Percentiles rank a stretch among this genome's conserved stretches.
Conservation (phyloP, 2,888 invertebrate species). For the Conops quadrifasciatus region DNA sequence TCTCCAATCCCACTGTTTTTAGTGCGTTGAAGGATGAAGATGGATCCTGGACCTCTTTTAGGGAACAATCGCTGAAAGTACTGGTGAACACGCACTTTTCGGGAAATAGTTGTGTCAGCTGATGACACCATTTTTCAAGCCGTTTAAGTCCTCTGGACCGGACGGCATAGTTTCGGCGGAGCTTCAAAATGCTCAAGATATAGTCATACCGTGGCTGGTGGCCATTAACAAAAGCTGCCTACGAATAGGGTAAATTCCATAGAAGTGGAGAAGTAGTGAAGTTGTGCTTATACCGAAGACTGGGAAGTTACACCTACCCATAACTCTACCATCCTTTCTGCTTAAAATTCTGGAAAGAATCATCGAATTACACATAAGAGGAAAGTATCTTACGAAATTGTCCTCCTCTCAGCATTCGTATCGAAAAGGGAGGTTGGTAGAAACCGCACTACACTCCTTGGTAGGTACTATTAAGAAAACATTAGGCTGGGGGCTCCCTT, state of each 20-base stretch:
- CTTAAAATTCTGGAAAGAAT: no score
- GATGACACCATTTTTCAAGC: neutral
- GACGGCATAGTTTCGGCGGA: no score
- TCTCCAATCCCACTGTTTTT: no score
- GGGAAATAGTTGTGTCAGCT: neutral
- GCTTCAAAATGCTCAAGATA: no score
- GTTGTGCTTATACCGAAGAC: neutral
- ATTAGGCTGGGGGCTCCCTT: neutral
- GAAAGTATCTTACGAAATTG: no score
- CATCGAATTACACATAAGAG: no score
- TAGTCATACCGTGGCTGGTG: no score
- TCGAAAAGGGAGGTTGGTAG: neutral
- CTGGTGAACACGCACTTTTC: neutral
- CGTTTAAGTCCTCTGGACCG: no score
- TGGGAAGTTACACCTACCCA: neutral
- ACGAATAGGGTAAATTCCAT: neutral
- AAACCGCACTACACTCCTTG: neutral
- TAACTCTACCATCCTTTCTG: neutral
- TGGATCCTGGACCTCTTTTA: no score
- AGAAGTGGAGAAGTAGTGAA: neutral
- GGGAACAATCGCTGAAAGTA: neutral
- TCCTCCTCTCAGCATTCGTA: neutral
- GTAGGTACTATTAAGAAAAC: no score
- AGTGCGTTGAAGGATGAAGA: neutral
- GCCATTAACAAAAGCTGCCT: neutral